These are phyloP conservation scores for Mya arenaria DNA, from an alignment of 1,140 invertebrate species.

Conservation along the genomic window DNA sequence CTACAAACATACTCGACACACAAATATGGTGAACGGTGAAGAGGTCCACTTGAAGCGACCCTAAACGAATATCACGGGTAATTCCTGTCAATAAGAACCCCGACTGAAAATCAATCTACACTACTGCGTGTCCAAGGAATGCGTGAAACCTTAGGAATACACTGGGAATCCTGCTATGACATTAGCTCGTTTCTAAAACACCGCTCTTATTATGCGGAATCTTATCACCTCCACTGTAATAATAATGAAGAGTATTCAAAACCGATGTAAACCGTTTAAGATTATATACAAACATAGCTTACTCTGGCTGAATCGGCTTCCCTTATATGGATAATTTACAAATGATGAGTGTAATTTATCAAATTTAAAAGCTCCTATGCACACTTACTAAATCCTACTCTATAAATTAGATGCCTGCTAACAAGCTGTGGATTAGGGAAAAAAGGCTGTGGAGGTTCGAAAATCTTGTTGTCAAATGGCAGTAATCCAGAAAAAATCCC, in stretches of 20 bases:
- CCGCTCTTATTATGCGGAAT: slow-evolving; percentile 36
- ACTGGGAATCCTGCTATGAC: slow-evolving; percentile 13
- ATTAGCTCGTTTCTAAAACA: slow-evolving; percentile 56
- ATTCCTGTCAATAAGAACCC: slow-evolving; percentile 50
- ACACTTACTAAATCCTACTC: slow-evolving; percentile 46
- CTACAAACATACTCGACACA: slow-evolving; percentile 1
- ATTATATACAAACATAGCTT: slow-evolving; percentile 10
- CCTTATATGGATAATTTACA: slow-evolving; percentile 57
- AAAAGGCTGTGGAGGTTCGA: slow-evolving; percentile 22
- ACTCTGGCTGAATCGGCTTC: background rate
- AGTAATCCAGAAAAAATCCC: slow-evolving; percentile 33
- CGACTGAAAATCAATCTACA: slow-evolving; percentile 49
- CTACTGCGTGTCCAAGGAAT: slow-evolving; percentile 43
- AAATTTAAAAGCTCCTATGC: slow-evolving; percentile 25
- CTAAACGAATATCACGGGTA: slow-evolving; percentile 38
- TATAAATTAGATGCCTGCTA: slow-evolving; percentile 53
- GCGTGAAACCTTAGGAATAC: slow-evolving; percentile 30
- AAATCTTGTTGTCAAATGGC: slow-evolving; percentile 57
- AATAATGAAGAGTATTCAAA: slow-evolving; percentile 2
- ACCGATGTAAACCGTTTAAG: background rate
- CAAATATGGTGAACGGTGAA: background rate
- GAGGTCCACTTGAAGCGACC: slow-evolving; percentile 34
- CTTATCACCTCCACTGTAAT: slow-evolving; percentile 55
- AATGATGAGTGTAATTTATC: slow-evolving; percentile 59
- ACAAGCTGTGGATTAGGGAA: slow-evolving; percentile 29